Conservation (phyloP, 2,113 vertebrate species). For the Cynocephalus volans region DNA sequence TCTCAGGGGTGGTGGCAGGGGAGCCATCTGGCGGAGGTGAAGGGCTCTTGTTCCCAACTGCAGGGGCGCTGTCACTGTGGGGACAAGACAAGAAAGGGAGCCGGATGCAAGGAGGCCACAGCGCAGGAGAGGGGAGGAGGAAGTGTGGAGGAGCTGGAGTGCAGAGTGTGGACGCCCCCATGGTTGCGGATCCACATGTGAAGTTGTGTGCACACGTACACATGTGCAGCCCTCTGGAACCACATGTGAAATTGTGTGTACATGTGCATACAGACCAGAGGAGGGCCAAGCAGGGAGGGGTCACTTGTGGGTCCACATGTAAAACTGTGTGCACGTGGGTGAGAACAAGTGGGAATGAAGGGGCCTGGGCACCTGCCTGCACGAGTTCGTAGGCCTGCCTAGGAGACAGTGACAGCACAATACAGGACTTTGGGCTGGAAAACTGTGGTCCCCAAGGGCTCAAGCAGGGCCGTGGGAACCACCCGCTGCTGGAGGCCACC, state of each 20-base stretch:
- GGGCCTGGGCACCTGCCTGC: too few species aligned
- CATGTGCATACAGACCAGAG: too few species aligned
- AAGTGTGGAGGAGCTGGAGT: fast-evolving
- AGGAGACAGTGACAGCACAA: background rate
- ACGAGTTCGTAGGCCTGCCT: background rate
- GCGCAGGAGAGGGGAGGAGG: fast-evolving
- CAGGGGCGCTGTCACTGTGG: conserved; percentile 89
- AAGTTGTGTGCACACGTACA: too few species aligned
- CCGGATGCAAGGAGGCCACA: fast-evolving
- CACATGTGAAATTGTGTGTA: fast-evolving
- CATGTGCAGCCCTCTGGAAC: background rate
- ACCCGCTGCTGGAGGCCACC: fast-evolving
- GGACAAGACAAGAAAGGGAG: conserved; percentile 77
- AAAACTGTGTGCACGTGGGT: background rate
- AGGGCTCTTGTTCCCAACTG: conserved; percentile 90
- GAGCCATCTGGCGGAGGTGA: conserved; percentile 90
- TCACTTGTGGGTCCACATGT: background rate
- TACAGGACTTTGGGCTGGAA: background rate
- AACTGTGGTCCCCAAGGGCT: fast-evolving
- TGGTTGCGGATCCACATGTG: too few species aligned
- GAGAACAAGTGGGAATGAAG: background rate
- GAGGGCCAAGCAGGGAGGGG: too few species aligned
- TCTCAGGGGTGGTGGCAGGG: conserved; percentile 89
- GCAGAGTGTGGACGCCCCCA: fast-evolving
- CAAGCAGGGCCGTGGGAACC: background rate